Evolutionary conservation across 2,888 invertebrate species (phyloP), one percentile per base, ranked within the genome.

Genomic region (Archips xylosteana): DNA sequence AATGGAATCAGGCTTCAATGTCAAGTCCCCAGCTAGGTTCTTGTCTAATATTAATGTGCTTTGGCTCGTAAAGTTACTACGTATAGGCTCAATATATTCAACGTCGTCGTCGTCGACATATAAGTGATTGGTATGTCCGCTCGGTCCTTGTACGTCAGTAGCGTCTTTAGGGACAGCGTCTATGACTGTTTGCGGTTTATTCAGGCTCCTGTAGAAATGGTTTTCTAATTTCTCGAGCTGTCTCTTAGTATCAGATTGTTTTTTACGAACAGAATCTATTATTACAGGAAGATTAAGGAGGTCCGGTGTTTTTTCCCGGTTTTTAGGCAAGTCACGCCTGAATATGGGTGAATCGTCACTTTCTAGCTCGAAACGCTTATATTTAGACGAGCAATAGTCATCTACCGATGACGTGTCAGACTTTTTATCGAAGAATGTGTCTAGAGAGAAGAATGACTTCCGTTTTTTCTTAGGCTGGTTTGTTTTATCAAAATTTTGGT

Each of bases 61-160:
- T 80, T 94, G 94, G 79, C 94, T 94, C 10, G 94, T 94, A 75
- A 93, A 94, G 76, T 90, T 94, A 73, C 94, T 94, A 59, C 89
- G 85, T 78, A 95, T 91, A n/a, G 95, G 95, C 78, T 95, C 95
- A 77, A 94, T 94, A 76, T 95, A 95, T 85, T 94, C 94, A 2
- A 93, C 92, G 67, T 94, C 94, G 75, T 94, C 92, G 62, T 94
- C 94, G 74, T 92, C 90, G 66, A 86, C 79, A 75, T 81, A 91
- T 78, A 89, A 78, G 77, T 88, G 88, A 79, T 91, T 91, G 81
- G 89, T 82, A 87, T 90, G 88, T 76, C 92, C 92, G 85, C 92
- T 94, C 12, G 89, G 83, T 10, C 93, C 91, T 88, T 92, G 91
- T 81, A 85, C 77, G 81, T 91, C 85, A 0, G 89, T 93, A 0